These are phyloP conservation scores for Caenorhabditis sp. DNA, from an alignment of 2,888 invertebrate genomes.

Conservation along the genomic window DNA sequence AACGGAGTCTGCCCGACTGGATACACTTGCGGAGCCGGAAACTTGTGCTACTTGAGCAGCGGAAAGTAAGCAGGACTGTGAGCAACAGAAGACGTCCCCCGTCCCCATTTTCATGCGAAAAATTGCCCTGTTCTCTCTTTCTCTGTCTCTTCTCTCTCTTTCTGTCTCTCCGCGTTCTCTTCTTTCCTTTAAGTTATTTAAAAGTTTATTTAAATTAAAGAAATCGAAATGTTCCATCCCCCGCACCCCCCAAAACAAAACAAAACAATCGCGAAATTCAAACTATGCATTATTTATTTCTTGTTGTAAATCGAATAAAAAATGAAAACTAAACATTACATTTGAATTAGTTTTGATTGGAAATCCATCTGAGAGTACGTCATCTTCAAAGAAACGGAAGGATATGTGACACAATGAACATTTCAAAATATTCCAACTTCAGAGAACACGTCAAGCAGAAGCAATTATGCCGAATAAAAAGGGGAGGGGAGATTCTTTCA, in stretches of 20 bases:
- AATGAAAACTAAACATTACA: constrained; percentile 5
- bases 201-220: constrained; percentile 17
- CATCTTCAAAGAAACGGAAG: neutral
- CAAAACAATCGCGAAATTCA: neutral
- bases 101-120: constrained; percentile 45
- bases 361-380: too few species aligned
- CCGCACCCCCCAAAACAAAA: constrained; percentile 17
- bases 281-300: constrained; percentile 37
- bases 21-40: constrained; percentile 78
- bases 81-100: neutral
- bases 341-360: too few species aligned
- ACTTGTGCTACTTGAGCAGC: constrained; percentile 75
- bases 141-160: constrained; percentile 16
- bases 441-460: neutral
- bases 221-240: constrained; percentile 25
- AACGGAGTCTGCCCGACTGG: constrained; percentile 74
- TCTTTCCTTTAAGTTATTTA: constrained; percentile 31
- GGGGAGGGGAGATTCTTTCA: constrained; percentile 28
- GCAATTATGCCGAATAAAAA: constrained; percentile 1
- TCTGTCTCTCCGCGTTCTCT: constrained; percentile 23
- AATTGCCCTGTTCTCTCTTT: constrained; percentile 43
- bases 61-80: constrained; percentile 60
- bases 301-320: constrained; percentile 23
- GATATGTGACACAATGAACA: constrained; percentile 5
- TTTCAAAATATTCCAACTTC: neutral